These are phyloP conservation scores for Apotomis betuletana DNA, from an alignment of 2,888 invertebrate species.

Conservation along the genomic window DNA sequence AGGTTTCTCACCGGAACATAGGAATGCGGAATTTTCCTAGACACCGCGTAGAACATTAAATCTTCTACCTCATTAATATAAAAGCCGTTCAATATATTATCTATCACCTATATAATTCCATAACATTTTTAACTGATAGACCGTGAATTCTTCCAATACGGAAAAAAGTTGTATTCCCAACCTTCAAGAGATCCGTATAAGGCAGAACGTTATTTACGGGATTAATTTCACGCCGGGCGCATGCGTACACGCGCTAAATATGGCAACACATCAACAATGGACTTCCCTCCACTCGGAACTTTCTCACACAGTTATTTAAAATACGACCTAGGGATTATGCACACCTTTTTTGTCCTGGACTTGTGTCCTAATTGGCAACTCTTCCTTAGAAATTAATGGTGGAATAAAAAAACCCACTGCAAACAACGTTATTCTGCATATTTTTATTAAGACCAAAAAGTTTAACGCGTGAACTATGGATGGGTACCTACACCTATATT, in stretches of 20 bases:
- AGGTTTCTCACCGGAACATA: not conserved
- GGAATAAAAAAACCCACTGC: no score
- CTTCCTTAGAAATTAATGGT: not conserved
- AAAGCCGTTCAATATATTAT: not conserved
- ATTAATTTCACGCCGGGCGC: constrained; percentile 52
- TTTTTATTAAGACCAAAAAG: no score
- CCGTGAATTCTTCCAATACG: constrained; percentile 6
- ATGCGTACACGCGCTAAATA: constrained; percentile 28
- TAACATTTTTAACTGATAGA: constrained; percentile 12
- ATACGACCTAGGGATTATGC: constrained; percentile 7
- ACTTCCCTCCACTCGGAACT: constrained; percentile 3
- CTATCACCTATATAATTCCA: constrained; percentile 9
- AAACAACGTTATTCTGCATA: no score
- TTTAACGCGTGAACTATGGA: no score
- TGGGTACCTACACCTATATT: no score
- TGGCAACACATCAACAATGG: constrained; percentile 29
- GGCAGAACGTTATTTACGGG: constrained; percentile 41
- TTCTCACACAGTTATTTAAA: constrained; percentile 25
- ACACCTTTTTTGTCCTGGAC: not conserved
- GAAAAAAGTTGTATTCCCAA: constrained; percentile 30
- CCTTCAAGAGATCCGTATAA: constrained; percentile 27
- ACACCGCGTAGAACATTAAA: not conserved
- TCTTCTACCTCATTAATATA: constrained; percentile 7
- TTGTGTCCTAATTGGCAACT: not conserved
- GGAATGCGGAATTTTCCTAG: not conserved